A percentile compares a stretch with the other conserved stretches of the same genome.
Evolutionary conservation across 2,888 invertebrate species (phyloP).

Genomic region (Limnephilus auricula): DNA sequence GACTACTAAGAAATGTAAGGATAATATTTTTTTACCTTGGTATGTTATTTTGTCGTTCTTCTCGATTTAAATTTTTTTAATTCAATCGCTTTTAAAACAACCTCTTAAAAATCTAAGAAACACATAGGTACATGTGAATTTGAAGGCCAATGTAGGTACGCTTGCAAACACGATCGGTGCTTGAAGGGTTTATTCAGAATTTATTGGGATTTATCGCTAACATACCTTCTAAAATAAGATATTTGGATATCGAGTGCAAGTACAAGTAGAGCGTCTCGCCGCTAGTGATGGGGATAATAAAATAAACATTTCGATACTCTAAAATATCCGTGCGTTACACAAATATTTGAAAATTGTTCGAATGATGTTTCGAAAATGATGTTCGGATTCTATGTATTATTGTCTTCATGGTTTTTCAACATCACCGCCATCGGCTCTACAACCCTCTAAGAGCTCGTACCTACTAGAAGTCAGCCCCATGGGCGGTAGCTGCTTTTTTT

Average conservation of each 20-base stretch:
- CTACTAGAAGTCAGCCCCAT: no score
- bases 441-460: no score
- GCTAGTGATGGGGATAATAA: neutral
- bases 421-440: no score
- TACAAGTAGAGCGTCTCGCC: slow-evolving; percentile 21
- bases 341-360: neutral
- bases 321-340: no score
- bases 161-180: neutral
- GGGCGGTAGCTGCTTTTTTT: no score
- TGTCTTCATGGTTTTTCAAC: no score
- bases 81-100: neutral
- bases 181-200: neutral
- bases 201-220: neutral
- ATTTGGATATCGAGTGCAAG: slow-evolving; percentile 16
- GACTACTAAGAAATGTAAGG: neutral
- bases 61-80: neutral
- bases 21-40: neutral
- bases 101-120: neutral
- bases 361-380: neutral
- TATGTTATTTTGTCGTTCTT: neutral
- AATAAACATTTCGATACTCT: neutral
- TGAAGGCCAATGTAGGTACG: neutral
- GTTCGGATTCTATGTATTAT: no score
- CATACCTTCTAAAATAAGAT: slow-evolving; percentile 26
- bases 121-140: neutral